Conservation (phyloP, 2,797 vertebrate genomes). For the Sphenopsis melanotis region DNA sequence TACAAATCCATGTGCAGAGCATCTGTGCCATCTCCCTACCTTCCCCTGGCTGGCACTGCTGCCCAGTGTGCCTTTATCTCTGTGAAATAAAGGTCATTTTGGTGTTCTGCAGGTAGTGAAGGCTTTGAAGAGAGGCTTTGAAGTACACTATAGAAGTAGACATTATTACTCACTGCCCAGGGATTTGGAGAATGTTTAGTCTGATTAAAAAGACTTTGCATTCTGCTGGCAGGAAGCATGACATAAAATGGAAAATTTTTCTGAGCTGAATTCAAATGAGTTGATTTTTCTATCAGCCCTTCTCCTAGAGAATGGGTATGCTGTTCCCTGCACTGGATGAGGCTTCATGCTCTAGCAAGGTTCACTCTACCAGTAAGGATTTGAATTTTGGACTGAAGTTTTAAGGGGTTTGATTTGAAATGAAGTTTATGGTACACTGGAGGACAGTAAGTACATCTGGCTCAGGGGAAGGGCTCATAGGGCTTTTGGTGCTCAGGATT, state of each 20-base stretch:
- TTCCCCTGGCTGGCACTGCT: neutral
- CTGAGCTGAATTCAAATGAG: slow-evolving; percentile 57
- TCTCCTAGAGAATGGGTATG: neutral
- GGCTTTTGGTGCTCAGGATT: neutral
- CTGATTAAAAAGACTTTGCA: slow-evolving; percentile 51
- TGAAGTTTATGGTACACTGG: neutral
- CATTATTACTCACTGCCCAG: slow-evolving; percentile 50
- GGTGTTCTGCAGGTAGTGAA: neutral
- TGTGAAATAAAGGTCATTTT: slow-evolving; percentile 39
- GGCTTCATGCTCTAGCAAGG: neutral
- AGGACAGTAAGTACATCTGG: neutral
- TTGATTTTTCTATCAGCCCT: slow-evolving; percentile 21
- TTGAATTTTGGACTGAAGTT: neutral
- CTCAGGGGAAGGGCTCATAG: neutral
- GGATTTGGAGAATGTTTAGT: slow-evolving; percentile 49
- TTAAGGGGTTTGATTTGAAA: neutral
- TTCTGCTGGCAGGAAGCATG: slow-evolving; percentile 49
- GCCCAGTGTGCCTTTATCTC: neutral
- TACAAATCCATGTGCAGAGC: neutral
- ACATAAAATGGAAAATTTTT: slow-evolving; percentile 40
- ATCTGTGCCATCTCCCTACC: neutral
- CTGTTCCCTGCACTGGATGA: neutral
- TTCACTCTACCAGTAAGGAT: neutral
- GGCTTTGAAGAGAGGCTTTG: slow-evolving; percentile 50
- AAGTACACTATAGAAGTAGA: slow-evolving; percentile 18